phyloP scores from a whole-genome alignment of 2,888 invertebrate genomes.

The Nycteola revayana region DNA sequence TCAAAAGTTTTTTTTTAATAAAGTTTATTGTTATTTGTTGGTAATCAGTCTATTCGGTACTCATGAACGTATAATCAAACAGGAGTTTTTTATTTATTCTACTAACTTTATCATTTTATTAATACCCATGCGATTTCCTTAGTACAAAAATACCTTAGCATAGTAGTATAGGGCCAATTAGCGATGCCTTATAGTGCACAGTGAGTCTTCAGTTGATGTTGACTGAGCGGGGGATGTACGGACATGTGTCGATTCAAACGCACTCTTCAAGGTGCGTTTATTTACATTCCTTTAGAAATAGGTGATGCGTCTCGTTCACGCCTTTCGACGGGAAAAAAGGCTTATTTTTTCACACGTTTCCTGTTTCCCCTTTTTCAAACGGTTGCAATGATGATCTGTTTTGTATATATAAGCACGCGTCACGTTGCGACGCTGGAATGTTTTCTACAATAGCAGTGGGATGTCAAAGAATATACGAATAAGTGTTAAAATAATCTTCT shows the following conservation, averaged over 20 bases:
- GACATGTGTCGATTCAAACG: constrained; percentile 69
- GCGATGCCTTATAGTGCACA: constrained; percentile 22
- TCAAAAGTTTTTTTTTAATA: too few relatives aligned
- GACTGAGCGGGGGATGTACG: constrained; percentile 38
- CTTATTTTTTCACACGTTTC: constrained; percentile 58
- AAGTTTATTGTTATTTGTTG: too few relatives aligned
- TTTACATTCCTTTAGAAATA: constrained; percentile 73
- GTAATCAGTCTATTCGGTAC: too few relatives aligned
- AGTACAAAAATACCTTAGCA: too few relatives aligned
- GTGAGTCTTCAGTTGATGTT: constrained; percentile 38
- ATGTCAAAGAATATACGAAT: constrained; percentile 1
- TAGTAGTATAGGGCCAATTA: too few relatives aligned
- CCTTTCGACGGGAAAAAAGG: constrained; percentile 55
- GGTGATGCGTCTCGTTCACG: constrained; percentile 70
- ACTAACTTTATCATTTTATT: too few relatives aligned
- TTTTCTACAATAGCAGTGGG: constrained; percentile 5
- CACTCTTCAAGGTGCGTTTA: constrained; percentile 69
- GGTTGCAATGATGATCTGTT: constrained; percentile 29
- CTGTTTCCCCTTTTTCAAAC: constrained; percentile 35
- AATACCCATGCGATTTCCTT: too few relatives aligned
- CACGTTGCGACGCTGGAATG: constrained; percentile 8
- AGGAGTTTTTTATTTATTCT: too few relatives aligned
- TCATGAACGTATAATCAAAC: too few relatives aligned
- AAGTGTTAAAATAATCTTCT: too few relatives aligned
- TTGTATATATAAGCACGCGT: constrained; percentile 17